These are phyloP conservation scores for Numenius arquata DNA, from an alignment of 2,113 vertebrate genomes.

Conservation along the genomic window DNA sequence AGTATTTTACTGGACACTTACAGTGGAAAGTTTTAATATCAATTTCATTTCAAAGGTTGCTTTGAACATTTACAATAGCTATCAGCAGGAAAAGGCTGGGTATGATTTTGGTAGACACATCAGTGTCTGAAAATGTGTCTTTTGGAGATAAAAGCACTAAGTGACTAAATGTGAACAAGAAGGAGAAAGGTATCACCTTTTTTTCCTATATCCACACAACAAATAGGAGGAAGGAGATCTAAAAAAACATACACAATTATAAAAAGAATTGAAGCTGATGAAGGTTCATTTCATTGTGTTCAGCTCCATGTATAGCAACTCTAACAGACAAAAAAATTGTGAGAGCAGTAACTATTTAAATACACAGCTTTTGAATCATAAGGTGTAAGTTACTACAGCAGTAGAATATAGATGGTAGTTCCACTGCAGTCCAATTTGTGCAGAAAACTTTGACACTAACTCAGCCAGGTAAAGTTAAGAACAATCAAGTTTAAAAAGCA, in stretches of 20 bases:
- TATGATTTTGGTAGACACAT: background rate
- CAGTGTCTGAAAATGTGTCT: background rate
- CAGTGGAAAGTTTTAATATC: background rate
- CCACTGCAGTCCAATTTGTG: background rate
- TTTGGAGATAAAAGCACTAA: background rate
- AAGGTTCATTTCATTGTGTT: background rate
- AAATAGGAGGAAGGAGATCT: background rate
- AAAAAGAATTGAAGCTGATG: background rate
- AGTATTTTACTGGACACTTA: background rate
- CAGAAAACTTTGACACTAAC: background rate
- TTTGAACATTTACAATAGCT: background rate
- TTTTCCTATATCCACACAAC: background rate
- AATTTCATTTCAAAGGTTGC: background rate
- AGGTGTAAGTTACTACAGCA: background rate
- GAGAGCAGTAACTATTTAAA: background rate
- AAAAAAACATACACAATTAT: background rate
- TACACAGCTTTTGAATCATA: background rate
- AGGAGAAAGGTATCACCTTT: background rate
- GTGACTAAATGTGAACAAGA: background rate
- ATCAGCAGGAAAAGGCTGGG: background rate
- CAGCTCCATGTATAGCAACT: background rate
- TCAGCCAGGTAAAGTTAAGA: background rate
- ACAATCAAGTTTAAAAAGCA: background rate
- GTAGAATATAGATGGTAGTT: background rate
- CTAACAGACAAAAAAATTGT: background rate